Evolutionary conservation across 92 coral and sea anemone genomes (phyloP).

Genomic region (Siderastrea siderea): DNA sequence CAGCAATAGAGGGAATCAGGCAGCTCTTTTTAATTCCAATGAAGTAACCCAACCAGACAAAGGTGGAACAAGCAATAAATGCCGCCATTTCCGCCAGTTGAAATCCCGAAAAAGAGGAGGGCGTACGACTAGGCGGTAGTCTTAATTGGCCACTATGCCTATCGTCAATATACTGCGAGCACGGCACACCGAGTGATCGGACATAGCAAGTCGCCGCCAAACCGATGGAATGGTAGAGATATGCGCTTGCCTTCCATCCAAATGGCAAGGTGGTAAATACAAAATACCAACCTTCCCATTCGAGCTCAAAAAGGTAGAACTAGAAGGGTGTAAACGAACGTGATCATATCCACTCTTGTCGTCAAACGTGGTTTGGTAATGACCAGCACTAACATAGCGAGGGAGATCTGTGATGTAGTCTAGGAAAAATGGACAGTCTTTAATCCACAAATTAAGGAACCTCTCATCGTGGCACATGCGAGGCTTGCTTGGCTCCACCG

Average conservation of each 20-base stretch:
- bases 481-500: neutral
- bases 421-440: neutral
- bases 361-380: conserved; percentile 8
- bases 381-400: neutral
- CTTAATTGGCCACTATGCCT: neutral
- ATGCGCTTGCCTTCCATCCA: conserved; percentile 76
- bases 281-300: conserved; percentile 70
- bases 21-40: conserved; percentile 29
- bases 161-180: conserved; percentile 71
- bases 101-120: neutral
- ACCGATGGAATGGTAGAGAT: conserved; percentile 56
- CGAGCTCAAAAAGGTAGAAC: conserved; percentile 59
- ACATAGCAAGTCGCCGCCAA: conserved; percentile 47
- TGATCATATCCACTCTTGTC: conserved; percentile 69
- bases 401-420: conserved; percentile 6
- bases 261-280: conserved; percentile 52
- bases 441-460: neutral
- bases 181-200: conserved; percentile 56
- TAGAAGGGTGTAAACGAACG: conserved; percentile 39
- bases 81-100: conserved; percentile 61
- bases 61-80: conserved; percentile 35
- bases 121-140: neutral
- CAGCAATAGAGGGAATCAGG: conserved; percentile 35
- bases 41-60: conserved; percentile 27
- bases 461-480: neutral